Evolutionary conservation across 2,888 invertebrate species (phyloP), one percentile per base, ranked within the genome.

Genomic region (Metacarcinus magister): DNA sequence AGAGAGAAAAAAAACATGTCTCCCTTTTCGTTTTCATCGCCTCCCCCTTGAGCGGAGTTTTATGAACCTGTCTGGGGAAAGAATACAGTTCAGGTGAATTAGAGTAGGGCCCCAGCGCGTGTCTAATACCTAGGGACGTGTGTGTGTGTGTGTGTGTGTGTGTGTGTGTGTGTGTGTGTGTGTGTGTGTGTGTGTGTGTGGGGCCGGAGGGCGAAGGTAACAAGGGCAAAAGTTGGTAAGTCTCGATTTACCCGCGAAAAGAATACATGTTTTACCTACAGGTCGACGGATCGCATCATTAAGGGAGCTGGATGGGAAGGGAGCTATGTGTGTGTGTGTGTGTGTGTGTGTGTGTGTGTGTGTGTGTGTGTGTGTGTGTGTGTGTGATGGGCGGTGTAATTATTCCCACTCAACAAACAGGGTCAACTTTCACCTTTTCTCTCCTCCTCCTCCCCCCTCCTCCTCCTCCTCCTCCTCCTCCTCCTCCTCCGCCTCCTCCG

Each of bases 171-270:
- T 16, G 54, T 10, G 54, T 16, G 54, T 10, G 54, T 19, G 19
- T 10, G 54, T 54, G 54, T 16, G 54, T 39, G 54, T 54, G 54
- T 16, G 13, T 10, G 54, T 54, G 54, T 10, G 39, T 39, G 39
- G 16, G 28, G 82, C 82, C 82, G 32, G 32, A 7, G 82, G 82
- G 82, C 82, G 32, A 28, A 82, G 82, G 82, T 82, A 82, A 82
- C 82, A 82, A 82, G 82, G 82, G 82, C 43, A 92, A 93, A 60
- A 4, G 5, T 54, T 92, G n/a, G n/a, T 7, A 2, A 43, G 93
- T 93, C 46, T 93, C 93, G 43, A 43, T 93, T 93, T 93, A 93
- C 93, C 44, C 75, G 44, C 32, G 75, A 32, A 75, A 93, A 93
- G 93, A 93, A 93, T 93, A 67, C 75, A 93, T 93, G 75, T 43